phyloP scores from a whole-genome alignment of 2,888 invertebrate species.

The Cheilosia impressa region DNA sequence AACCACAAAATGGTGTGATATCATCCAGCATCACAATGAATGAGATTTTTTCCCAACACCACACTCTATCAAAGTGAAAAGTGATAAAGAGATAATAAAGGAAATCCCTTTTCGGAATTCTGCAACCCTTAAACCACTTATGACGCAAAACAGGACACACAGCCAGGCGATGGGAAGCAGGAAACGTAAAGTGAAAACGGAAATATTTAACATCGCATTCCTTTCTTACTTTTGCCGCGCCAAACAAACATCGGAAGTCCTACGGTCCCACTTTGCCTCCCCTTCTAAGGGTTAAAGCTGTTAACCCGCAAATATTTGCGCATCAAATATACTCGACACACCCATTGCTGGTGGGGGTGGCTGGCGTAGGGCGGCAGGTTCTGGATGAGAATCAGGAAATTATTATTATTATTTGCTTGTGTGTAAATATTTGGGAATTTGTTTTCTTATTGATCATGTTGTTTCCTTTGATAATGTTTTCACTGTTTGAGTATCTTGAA shows the following conservation, averaged over 20 bases:
- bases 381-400: constrained; percentile 54
- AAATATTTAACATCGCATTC: constrained; percentile 56
- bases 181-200: constrained; percentile 45
- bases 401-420: constrained; percentile 73
- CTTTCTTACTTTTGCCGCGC: constrained; percentile 16
- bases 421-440: constrained; percentile 72
- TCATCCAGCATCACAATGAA: not conserved
- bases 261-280: constrained; percentile 35
- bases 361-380: not conserved
- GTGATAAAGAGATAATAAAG: constrained; percentile 22
- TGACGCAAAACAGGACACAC: not conserved
- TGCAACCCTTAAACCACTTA: constrained; percentile 16
- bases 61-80: not conserved
- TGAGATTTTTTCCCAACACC: not conserved
- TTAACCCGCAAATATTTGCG: constrained; percentile 73
- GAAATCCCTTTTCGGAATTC: constrained; percentile 16
- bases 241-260: constrained; percentile 59
- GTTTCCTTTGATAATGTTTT: constrained; percentile 13
- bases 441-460: constrained; percentile 61
- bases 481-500: not conserved
- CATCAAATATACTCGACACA: constrained; percentile 73
- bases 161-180: not conserved
- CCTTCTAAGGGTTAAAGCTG: constrained; percentile 50
- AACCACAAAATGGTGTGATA: no score
- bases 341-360: constrained; percentile 2